Percentiles rank a stretch among this genome's conserved stretches.
These are phyloP conservation scores for Leptinotarsa defecta DNA, from an alignment of 1,140 invertebrate genomes.

Conservation along the genomic window DNA sequence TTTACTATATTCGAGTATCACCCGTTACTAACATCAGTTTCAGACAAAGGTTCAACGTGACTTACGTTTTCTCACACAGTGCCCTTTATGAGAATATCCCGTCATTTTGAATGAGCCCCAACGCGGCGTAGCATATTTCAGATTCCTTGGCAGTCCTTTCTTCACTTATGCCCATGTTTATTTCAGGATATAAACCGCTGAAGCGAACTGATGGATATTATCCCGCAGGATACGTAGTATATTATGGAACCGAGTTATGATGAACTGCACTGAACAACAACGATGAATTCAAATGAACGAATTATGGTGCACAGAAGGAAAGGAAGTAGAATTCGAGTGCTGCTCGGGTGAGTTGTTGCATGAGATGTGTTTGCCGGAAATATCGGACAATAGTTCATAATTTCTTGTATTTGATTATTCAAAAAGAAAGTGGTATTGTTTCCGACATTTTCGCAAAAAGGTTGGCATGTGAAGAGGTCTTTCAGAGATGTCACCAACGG, in stretches of 20 bases:
- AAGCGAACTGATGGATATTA: constrained; percentile 43
- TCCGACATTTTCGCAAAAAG: too few relatives aligned
- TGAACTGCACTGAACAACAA: constrained; percentile 39
- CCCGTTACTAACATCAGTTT: too few relatives aligned
- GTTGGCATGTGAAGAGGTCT: too few relatives aligned
- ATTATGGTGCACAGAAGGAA: constrained; percentile 31
- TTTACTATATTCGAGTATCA: too few relatives aligned
- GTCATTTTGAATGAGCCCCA: constrained; percentile 2
- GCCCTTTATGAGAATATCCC: neutral
- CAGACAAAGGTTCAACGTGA: neutral
- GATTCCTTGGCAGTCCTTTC: constrained; percentile 42
- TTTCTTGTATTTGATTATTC: too few relatives aligned
- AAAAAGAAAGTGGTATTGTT: too few relatives aligned
- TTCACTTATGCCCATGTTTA: constrained; percentile 52
- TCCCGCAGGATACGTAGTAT: constrained; percentile 42
- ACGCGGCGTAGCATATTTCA: constrained; percentile 39
- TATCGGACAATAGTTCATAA: too few relatives aligned
- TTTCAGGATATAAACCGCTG: constrained; percentile 47
- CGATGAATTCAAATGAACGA: constrained; percentile 48
- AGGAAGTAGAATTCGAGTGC: neutral
- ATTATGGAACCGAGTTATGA: constrained; percentile 46
- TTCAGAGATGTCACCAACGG: too few relatives aligned
- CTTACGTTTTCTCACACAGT: neutral
- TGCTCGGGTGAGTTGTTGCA: neutral
- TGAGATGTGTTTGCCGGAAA: too few relatives aligned